Base-by-base conservation (phyloP, 2,888 invertebrate genomes). In the Epistrophe grossulariae region DNA sequence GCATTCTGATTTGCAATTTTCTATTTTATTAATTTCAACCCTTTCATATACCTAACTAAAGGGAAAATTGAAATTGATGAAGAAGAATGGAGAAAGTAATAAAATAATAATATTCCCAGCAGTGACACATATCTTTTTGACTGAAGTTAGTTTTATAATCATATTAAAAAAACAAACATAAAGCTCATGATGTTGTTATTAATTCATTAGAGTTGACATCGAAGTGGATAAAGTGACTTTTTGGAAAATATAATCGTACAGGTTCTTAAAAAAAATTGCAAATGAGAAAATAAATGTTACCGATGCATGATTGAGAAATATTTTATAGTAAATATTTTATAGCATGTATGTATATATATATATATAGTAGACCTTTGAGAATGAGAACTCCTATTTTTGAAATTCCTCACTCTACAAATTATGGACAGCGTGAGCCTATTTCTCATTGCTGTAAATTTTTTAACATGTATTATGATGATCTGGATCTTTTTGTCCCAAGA, bases 1-100 rank as follows among this genome's bases (percentile, higher is more conserved):
- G 68, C 72, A 80, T 38, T 72, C 80, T 76, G 55, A 79, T 84
- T 79, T 83, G 79, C 66, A 84, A 81, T 78, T 73, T 85, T 70
- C 73, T 68, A 78, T 73, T 73, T 52, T 62, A 81, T 73, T 73
- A 50, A 55, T 70, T 68, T 60, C 17, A 81, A 55, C 48, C 59
- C n/a, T 66, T 31, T 13, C 17, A 24, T 24, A 24, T 24, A 24
- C 2, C 3, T 24, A 24, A 24, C 24, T 24, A 24, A 24, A 24
- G 24, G 24, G 24, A 24, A 1, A 13, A 17, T 8, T 48, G 48
- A 13, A 19, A 15, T 40, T 8, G 11, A 1, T 1, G 6, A 15
- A 19, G n/a, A 10, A 19, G 15, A 19, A 5, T 28, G 45, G 9
- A 31, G 17, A n/a, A 57, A 28, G 55, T 50, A 71, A 84, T 79